Conservation (phyloP, 2,888 invertebrate genomes). For the Morpho deidamia region DNA sequence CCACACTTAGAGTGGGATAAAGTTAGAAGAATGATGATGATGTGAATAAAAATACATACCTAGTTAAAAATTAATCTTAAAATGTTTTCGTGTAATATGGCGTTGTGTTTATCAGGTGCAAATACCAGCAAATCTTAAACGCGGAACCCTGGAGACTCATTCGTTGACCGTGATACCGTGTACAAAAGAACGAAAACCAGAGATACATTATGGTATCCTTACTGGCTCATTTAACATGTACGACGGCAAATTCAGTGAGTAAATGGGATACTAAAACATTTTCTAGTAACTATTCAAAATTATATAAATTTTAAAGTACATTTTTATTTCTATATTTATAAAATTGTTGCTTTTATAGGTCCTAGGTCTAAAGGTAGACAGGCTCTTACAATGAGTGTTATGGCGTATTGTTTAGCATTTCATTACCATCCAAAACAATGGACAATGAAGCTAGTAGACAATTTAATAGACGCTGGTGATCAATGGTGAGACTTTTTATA, state of each 20-base stretch:
- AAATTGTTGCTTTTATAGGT: constrained; percentile 33
- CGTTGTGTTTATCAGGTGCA: constrained; percentile 38
- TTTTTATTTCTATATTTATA: not conserved
- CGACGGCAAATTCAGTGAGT: constrained; percentile 57
- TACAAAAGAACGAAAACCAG: constrained; percentile 49
- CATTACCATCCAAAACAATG: constrained; percentile 79
- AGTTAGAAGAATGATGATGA: no score
- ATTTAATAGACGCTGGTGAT: constrained; percentile 75
- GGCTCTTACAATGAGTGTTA: constrained; percentile 77
- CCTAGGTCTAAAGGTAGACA: constrained; percentile 63
- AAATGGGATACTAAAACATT: not conserved
- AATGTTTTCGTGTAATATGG: no score
- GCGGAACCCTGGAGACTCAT: constrained; percentile 57
- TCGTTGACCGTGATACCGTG: constrained; percentile 63
- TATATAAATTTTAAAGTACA: not conserved
- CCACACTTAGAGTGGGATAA: no score
- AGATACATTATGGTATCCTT: constrained; percentile 62
- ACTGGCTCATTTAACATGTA: constrained; percentile 66
- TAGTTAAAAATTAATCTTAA: not conserved
- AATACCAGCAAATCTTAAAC: constrained; percentile 50
- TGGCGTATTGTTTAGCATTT: constrained; percentile 78
- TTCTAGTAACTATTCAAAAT: not conserved
- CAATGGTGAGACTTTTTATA: constrained; percentile 48
- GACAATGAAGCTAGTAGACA: constrained; percentile 80
- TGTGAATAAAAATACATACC: no score